Evolutionary conservation across 1,140 invertebrate species (phyloP), one percentile per base, ranked within the genome.

Genomic region (Ladona fulva): DNA sequence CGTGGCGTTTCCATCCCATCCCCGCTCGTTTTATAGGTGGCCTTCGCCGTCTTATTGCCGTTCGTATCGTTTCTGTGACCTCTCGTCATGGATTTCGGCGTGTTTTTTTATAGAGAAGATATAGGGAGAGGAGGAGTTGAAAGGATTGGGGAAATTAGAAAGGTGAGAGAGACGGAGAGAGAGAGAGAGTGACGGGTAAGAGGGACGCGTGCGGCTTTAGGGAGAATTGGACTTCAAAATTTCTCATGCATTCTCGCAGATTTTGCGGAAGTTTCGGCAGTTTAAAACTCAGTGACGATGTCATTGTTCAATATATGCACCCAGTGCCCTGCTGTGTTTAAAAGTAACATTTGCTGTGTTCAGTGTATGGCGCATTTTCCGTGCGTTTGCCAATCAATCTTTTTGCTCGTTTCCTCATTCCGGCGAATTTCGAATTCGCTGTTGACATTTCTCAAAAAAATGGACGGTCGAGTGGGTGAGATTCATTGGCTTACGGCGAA

Each of bases 51-150:
- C 3, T 66, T 52, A 52, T 11, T 52, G 10, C 44, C 52, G 52
- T 22, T 37, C 29, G 29, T 66, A 66, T 66, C 16, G 16, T 16
- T 66, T 66, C 52, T 66, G 14, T 22, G 52, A 66, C n/a, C n/a
- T 66, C 1, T 12, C n/a, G 52, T 66, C n/a, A 19, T 12, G 52
- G 16, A 66, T 6, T 3, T 19, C 52, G n/a, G 3, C 10, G 19
- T 52, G 44, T 66, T 66, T 66, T 66, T 66, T 66, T 66, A 22
- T 66, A 66, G 52, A 16, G 52, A 66, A 66, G 52, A 66, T 66
- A 66, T 66, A 6, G 52, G 52, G 52, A 66, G 52, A 66, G 52
- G 52, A 66, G 52, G 52, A 52, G 44, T 52, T 52, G 44, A 66
- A 66, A 66, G 52, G 52, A 66, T 66, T 66, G 52, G 52, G 52